These are phyloP conservation scores for Marmota flaviventris DNA, from an alignment of 2,113 vertebrate genomes.

Conservation along the genomic window DNA sequence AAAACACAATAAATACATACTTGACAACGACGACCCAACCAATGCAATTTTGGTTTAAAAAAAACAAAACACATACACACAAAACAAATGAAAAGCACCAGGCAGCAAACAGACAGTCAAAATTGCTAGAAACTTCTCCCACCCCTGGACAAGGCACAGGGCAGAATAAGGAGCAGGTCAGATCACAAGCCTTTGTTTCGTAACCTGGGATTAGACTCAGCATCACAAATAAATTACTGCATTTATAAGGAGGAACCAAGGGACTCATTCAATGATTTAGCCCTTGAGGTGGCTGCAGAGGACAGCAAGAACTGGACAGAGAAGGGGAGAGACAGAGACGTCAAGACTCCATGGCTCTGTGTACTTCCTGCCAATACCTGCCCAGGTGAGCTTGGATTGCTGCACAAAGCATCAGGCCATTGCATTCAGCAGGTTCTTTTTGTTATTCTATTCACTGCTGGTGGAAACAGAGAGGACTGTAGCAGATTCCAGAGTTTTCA, in stretches of 20 bases:
- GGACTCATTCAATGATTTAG: conserved; percentile 10
- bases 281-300: conserved; percentile 23
- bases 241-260: neutral
- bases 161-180: neutral
- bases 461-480: neutral
- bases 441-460: neutral
- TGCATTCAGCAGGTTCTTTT: neutral
- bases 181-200: neutral
- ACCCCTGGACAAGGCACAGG: conserved; percentile 55
- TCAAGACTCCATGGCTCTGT: too few species aligned
- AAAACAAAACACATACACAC: conserved; percentile 62
- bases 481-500: neutral
- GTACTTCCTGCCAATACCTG: neutral
- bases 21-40: conserved; percentile 87
- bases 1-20: conserved; percentile 92
- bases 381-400: neutral
- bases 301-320: neutral
- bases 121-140: conserved; percentile 73
- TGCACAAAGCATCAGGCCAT: neutral
- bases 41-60: conserved; percentile 82
- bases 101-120: conserved; percentile 63
- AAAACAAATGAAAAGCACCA: conserved; percentile 72
- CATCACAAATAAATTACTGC: neutral
- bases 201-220: neutral
- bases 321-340: neutral